Conservation (phyloP, 2,888 invertebrate species). For the Actias luna region DNA sequence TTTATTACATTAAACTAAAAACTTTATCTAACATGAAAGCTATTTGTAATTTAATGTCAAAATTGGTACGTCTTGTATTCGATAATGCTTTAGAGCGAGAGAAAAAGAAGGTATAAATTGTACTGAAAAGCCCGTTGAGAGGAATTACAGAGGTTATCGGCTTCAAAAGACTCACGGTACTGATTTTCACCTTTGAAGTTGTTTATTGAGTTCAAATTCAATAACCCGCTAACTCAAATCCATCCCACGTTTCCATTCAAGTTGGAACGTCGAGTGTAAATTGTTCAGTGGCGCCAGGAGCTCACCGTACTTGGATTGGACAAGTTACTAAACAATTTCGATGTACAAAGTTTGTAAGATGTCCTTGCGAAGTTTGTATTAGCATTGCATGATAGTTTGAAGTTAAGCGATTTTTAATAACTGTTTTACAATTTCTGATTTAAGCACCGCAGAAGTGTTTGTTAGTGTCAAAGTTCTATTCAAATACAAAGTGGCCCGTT, state of each 20-base stretch:
- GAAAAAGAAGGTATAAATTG: background rate
- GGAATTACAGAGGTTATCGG: constrained; percentile 5
- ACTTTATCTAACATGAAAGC: background rate
- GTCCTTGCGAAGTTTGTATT: background rate
- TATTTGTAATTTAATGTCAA: background rate
- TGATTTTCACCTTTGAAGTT: constrained; percentile 5
- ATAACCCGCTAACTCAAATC: constrained; percentile 29
- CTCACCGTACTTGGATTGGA: constrained; percentile 37
- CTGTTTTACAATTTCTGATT: no score
- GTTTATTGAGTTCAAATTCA: constrained; percentile 23
- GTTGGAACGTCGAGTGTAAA: constrained; percentile 19
- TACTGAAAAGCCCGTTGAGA: background rate
- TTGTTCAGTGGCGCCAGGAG: constrained; percentile 30
- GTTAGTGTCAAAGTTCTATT: no score
- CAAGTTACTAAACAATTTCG: constrained; percentile 25
- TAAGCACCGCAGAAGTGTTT: no score
- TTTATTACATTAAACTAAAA: no score
- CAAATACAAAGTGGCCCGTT: no score
- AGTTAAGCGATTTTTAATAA: no score
- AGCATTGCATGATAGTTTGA: background rate
- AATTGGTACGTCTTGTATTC: background rate
- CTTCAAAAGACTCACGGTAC: background rate
- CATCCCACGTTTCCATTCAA: constrained; percentile 28
- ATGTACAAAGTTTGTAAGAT: background rate
- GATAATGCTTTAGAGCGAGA: background rate